phyloP scores from a whole-genome alignment of 2,888 invertebrate species.

The Nasonovia ribisnigri region DNA sequence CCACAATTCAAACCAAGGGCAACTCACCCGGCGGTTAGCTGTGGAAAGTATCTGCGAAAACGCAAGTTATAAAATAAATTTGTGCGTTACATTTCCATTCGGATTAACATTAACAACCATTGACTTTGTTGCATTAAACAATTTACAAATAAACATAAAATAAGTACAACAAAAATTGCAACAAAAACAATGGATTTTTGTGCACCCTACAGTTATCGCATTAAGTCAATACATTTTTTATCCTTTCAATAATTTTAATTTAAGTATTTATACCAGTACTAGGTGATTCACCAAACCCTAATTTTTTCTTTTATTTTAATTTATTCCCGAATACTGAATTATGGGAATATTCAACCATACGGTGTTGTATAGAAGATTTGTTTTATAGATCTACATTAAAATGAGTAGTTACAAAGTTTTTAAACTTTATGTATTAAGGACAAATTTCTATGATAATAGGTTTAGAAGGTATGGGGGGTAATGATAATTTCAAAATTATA shows the following conservation, averaged over 20 bases:
- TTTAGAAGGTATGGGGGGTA: background rate
- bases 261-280: background rate
- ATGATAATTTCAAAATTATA: background rate
- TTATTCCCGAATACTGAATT: background rate
- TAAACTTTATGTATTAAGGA: background rate
- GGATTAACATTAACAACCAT: conserved; percentile 54
- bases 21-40: conserved; percentile 67
- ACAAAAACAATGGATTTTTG: conserved; percentile 59
- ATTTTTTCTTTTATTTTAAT: background rate
- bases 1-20: conserved; percentile 67
- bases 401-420: background rate
- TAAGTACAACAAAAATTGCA: conserved; percentile 57
- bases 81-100: conserved; percentile 47
- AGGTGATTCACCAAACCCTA: background rate
- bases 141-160: conserved; percentile 46
- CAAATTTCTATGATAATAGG: background rate
- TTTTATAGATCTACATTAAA: background rate
- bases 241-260: background rate
- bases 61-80: conserved; percentile 67
- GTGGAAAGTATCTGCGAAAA: conserved; percentile 69
- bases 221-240: conserved; percentile 34
- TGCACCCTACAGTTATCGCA: conserved; percentile 57
- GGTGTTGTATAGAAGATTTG: background rate
- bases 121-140: conserved; percentile 56
- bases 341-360: background rate